These are phyloP conservation scores for Nothobranchius kuhntae DNA, from an alignment of 2,113 vertebrate genomes.

Conservation along the genomic window DNA sequence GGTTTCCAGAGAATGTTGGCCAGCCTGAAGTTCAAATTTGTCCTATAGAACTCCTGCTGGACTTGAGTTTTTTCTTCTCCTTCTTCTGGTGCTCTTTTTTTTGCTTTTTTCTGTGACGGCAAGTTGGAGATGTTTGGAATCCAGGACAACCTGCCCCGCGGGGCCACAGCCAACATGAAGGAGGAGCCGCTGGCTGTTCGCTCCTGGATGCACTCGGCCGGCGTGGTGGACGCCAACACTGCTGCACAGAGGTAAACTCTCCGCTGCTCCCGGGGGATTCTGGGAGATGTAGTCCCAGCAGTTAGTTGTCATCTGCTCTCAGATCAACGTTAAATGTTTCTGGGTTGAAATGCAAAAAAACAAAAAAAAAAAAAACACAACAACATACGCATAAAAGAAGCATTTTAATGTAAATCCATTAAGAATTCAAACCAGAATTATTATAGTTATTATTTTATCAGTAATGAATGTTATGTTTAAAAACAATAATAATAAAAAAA, in stretches of 20 bases:
- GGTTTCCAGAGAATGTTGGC: neutral
- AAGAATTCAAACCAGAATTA: too few species aligned
- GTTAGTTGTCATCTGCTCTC: neutral
- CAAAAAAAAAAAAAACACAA: too few species aligned
- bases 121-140: conserved; percentile 62
- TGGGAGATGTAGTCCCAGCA: conserved; percentile 56
- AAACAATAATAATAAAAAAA: neutral
- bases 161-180: conserved; percentile 61
- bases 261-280: conserved; percentile 35
- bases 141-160: conserved; percentile 63
- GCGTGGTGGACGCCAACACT: conserved; percentile 67
- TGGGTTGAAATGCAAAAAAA: too few species aligned
- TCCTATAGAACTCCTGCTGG: neutral
- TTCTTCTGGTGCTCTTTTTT: neutral
- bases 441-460: too few species aligned
- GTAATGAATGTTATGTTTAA: neutral
- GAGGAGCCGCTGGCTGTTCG: conserved; percentile 69
- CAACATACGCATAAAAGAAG: too few species aligned
- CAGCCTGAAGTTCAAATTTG: neutral
- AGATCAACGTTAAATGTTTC: neutral
- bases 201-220: conserved; percentile 69
- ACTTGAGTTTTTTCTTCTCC: neutral
- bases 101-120: neutral
- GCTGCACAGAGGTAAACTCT: conserved; percentile 71
- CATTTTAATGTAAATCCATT: too few species aligned